Base-by-base conservation (phyloP, 2,797 vertebrate species). In the Platyrinchus mystaceus region DNA sequence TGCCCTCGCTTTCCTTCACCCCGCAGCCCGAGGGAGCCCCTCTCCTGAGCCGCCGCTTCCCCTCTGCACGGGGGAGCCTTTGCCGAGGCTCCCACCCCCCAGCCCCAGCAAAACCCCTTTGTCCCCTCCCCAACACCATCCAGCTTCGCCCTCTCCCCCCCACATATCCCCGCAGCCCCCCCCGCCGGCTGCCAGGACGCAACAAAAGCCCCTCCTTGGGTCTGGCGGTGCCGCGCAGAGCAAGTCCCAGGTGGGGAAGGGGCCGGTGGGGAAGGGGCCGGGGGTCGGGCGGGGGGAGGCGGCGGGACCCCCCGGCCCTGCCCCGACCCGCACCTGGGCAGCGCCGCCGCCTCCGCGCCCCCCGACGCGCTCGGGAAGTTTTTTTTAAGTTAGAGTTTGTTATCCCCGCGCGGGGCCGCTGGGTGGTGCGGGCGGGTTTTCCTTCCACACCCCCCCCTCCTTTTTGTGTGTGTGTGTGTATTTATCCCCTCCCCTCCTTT, bases 361-460 rank as follows among this genome's bases (percentile, higher is more conserved):
- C 92, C 39, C 16, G 83, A 34, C 74, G 92, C 73, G 94, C 96
- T 97, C 91, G 85, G 87, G 96, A 96, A 98, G 97, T 97, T 98
- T 95, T 94, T 94, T 98, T 96, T 96, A 83, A 96, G 95, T 97
- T 97, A 90, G 96, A 97, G 97, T 97, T 98, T 98, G 99, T 98
- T 99, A 98, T 98, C 99, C 98, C 99, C 98, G 96, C 98, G 98
- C 95, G 97, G 98, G 98, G 98, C 99, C 99, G 98, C 99, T 99
- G 98, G 98, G 98, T 98, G 99, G 98, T 98, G 99, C 98, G 98
- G 97, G 98, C 14, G 64, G 64, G 49, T 63, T 39, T 28, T 34
- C 32, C 34, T 47, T 55, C 66, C n/a, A 27, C 2, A 15, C 41
- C 28, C 70, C 46, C 70, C 34, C 37, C 23, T 49, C 23, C 26